phyloP scores from a whole-genome alignment of 2,888 invertebrate genomes.

The Trileptium ribeirensis region DNA sequence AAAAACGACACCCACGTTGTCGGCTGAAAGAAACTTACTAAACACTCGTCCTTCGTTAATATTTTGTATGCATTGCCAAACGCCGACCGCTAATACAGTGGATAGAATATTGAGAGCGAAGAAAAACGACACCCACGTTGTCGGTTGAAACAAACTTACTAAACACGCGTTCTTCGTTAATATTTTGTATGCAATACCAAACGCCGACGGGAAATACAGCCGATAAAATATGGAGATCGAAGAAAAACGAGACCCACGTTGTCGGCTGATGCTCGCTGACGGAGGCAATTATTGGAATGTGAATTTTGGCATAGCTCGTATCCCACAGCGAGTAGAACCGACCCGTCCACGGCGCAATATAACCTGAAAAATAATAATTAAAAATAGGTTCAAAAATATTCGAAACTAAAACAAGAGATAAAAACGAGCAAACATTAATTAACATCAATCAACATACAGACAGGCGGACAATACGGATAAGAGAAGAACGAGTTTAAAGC shows the following conservation, averaged over 20 bases:
- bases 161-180: conserved; percentile 94
- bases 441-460: too few species aligned
- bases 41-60: conserved; percentile 95
- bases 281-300: conserved; percentile 97
- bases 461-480: too few species aligned
- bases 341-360: conserved; percentile 92
- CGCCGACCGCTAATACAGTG: conserved; percentile 94
- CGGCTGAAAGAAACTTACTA: conserved; percentile 79
- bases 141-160: conserved; percentile 89
- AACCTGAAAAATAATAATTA: conserved; percentile 59
- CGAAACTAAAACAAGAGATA: too few species aligned
- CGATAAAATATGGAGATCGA: conserved; percentile 90
- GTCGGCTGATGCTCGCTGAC: conserved; percentile 99
- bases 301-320: conserved; percentile 97
- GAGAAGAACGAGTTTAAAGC: too few species aligned
- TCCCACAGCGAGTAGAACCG: conserved; percentile 98
- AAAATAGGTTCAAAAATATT: too few species aligned
- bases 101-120: conserved; percentile 95
- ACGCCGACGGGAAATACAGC: conserved; percentile 95
- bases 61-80: conserved; percentile 97
- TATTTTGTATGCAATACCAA: conserved; percentile 95
- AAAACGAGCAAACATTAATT: too few species aligned
- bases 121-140: conserved; percentile 98
- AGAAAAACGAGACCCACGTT: conserved; percentile 98
- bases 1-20: conserved; percentile 99